Evolutionary conservation across 2,113 vertebrate genomes (phyloP).

Genomic region (Pionites leucogaster): DNA sequence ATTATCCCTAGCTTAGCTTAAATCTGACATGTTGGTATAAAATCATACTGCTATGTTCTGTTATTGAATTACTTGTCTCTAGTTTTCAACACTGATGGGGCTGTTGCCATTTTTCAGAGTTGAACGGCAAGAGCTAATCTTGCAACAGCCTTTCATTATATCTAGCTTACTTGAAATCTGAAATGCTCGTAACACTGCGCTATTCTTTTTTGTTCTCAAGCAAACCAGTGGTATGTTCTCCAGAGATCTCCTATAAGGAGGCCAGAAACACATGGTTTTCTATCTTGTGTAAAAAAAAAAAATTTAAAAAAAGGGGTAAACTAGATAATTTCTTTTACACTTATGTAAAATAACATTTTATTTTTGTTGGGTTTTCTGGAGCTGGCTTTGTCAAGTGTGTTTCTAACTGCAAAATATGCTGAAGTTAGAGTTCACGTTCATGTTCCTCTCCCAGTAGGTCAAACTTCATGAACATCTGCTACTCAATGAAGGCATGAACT

Average conservation of each 20-base stretch:
- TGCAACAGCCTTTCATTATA: slow-evolving; percentile 51
- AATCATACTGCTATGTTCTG: slow-evolving; percentile 1
- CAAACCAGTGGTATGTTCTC: not conserved
- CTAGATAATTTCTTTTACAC: not conserved
- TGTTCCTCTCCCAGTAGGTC: slow-evolving; percentile 43
- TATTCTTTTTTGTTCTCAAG: not conserved
- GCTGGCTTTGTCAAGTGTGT: not conserved
- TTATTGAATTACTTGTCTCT: slow-evolving; percentile 34
- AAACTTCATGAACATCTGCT: slow-evolving; percentile 56
- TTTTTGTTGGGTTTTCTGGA: not conserved
- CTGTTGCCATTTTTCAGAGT: slow-evolving; percentile 17
- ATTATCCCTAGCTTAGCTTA: slow-evolving; percentile 57
- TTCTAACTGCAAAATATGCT: not conserved
- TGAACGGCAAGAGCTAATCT: slow-evolving; percentile 49
- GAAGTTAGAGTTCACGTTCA: slow-evolving; percentile 51
- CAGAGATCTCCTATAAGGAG: not conserved
- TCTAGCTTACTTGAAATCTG: slow-evolving; percentile 27
- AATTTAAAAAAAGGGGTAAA: not conserved
- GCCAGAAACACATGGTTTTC: not conserved
- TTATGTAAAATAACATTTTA: not conserved
- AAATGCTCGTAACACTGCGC: not conserved
- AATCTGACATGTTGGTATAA: slow-evolving; percentile 37
- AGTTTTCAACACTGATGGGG: not conserved
- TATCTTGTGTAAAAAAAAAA: not conserved
- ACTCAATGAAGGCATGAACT: slow-evolving; percentile 46